These are phyloP conservation scores for Elgaria multicarinata DNA, from an alignment of 2,113 vertebrate species.

Conservation along the genomic window DNA sequence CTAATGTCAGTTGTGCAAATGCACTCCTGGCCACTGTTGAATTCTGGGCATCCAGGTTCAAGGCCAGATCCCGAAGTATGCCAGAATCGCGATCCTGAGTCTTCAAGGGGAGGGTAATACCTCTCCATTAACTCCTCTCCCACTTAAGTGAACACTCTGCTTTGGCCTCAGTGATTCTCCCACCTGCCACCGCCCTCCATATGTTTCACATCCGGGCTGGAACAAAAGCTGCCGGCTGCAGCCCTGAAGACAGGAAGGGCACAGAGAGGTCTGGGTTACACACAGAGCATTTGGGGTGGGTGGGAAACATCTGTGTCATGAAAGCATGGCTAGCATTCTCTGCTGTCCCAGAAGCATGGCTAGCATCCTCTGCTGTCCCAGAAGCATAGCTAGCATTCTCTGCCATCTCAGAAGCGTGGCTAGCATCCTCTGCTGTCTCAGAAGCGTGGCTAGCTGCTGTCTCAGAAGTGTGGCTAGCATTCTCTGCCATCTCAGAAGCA, in stretches of 20 bases:
- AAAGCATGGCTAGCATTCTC: not conserved
- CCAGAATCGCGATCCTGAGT: too few relatives aligned
- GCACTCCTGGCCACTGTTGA: too few relatives aligned
- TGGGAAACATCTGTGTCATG: not conserved
- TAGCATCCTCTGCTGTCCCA: conserved; percentile 1
- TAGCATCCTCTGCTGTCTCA: conserved; percentile 2
- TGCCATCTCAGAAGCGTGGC: not conserved
- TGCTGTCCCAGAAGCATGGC: not conserved
- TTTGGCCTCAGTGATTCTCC: not conserved
- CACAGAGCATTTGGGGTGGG: too few relatives aligned
- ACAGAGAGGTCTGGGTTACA: not conserved
- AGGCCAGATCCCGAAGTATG: too few relatives aligned
- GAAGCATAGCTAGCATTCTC: not conserved
- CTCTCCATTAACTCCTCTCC: not conserved
- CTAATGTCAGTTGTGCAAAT: too few relatives aligned
- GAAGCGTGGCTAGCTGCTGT: too few relatives aligned
- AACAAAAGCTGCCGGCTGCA: not conserved
- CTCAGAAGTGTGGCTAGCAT: too few relatives aligned
- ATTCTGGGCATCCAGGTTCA: too few relatives aligned
- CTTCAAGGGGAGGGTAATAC: too few relatives aligned
- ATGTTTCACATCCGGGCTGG: not conserved
- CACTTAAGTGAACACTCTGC: not conserved
- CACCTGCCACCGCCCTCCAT: not conserved
- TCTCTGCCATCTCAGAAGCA: too few relatives aligned
- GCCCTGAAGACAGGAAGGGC: conserved; percentile 39